Evolutionary conservation across 2,888 invertebrate species (phyloP), one percentile per base, ranked within the genome.

Genomic region (Melieria omissa): DNA sequence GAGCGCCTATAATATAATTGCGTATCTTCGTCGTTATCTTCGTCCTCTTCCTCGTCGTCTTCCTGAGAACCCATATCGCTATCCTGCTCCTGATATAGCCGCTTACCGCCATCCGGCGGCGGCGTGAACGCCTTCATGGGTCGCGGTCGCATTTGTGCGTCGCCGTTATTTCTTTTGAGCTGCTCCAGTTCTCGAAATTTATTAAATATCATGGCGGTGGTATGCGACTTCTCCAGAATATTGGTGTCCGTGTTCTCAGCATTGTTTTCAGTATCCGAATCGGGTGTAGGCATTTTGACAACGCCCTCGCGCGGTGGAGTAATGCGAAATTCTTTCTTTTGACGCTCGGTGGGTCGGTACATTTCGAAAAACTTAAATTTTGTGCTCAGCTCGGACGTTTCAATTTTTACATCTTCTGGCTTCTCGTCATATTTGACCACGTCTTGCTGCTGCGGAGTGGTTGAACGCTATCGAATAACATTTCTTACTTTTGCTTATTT

Each of bases 331-430:
- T 91, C 89, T 86, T 92, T 93, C 44, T 80, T 85, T 42, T 89
- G 88, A 79, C 90, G 90, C 78, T 92, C 92, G 3, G 69, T 72
- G 65, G 94, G 93, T 82, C 90, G 91, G 89, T 94, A 96, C 0
- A 92, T 93, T 89, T 96, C 96, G 88, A 96, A 96, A 89, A 96
- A 96, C 88, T 94, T 93, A 89, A 96, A 97, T 81, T 94, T 90
- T 84, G 94, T 92, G 70, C 93, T 92, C 79, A 96, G 92, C 86
- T 95, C 95, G 0, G 93, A 92, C 0, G 95, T 95, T 87, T 93
- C 91, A 71, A 95, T 92, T 82, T 91, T 90, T 41, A 95, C 90
- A 80, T 95, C 95, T 73, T 94, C 95, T 49, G 91, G 85, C 73
- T 90, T 90, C 83, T 94, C 93, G 10, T 90, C 92, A 12, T 72